phyloP scores from a whole-genome alignment of 2,888 invertebrate species.

The Catocala nupta region DNA sequence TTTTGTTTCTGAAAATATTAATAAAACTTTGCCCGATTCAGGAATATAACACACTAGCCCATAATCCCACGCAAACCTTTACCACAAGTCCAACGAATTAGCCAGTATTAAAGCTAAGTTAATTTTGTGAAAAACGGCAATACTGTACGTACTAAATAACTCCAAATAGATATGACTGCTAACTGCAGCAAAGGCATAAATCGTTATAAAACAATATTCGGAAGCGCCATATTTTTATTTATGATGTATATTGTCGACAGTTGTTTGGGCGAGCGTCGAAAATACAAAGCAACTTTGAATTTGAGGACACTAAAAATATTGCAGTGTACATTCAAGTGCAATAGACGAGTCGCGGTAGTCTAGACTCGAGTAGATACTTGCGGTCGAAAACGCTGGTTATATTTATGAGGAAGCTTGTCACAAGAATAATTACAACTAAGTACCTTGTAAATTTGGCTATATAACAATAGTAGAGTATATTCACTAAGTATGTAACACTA shows the following conservation, averaged over 20 bases:
- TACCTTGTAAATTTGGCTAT: too few relatives aligned
- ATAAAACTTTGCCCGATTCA: too few relatives aligned
- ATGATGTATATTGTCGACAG: neutral
- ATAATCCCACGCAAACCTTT: too few relatives aligned
- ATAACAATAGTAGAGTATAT: too few relatives aligned
- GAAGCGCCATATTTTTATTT: neutral
- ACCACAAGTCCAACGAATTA: too few relatives aligned
- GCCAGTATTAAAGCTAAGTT: too few relatives aligned
- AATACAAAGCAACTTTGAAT: neutral
- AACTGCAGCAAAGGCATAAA: neutral
- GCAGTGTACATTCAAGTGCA: neutral
- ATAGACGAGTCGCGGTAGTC: neutral
- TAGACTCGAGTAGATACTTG: conserved; percentile 1
- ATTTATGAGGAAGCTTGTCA: neutral
- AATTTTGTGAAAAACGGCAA: neutral
- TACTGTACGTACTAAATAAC: neutral
- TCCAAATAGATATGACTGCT: neutral
- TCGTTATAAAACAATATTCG: neutral
- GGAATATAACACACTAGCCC: too few relatives aligned
- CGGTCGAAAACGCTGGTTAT: neutral
- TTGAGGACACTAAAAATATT: neutral
- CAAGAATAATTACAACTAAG: too few relatives aligned
- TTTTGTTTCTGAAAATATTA: too few relatives aligned
- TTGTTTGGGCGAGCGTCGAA: neutral
- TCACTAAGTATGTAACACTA: too few relatives aligned